A percentile compares a stretch with the other conserved stretches of the same genome.
Evolutionary conservation across 92 coral and sea anemone species (phyloP).

Genomic region (Umimayanthus chanpuru): DNA sequence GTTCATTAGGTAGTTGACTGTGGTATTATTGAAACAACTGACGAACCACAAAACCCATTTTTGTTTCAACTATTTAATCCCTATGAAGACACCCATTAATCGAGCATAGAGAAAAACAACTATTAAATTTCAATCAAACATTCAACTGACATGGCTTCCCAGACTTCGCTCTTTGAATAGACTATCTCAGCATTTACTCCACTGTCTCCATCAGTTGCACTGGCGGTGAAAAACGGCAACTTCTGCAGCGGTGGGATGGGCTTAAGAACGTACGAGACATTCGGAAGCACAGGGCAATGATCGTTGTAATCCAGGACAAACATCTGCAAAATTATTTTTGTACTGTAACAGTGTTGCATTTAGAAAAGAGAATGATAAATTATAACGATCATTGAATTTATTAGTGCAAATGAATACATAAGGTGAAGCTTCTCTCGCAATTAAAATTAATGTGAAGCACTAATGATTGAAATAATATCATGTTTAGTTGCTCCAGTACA

Average conservation of each 20-base stretch:
- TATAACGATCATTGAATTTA: no score
- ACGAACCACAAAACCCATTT: background rate
- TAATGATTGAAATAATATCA: no score
- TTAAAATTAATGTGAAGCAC: no score
- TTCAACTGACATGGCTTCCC: constrained; percentile 68
- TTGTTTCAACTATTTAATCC: no score
- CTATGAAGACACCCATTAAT: background rate
- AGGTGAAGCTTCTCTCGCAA: no score
- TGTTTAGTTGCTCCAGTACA: no score
- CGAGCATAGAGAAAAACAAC: background rate
- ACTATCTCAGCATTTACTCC: constrained; percentile 72
- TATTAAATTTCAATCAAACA: background rate
- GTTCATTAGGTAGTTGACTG: no score
- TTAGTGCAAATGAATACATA: no score
- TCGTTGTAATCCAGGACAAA: constrained; percentile 85
- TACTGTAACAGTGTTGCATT: background rate
- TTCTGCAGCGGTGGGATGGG: constrained; percentile 89
- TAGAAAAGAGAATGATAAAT: no score
- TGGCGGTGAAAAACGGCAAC: constrained; percentile 80
- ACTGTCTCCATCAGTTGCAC: constrained; percentile 88
- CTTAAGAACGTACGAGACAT: constrained; percentile 60
- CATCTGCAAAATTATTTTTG: constrained; percentile 57
- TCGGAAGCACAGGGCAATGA: constrained; percentile 83
- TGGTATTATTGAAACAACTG: no score
- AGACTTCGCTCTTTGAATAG: constrained; percentile 68